Evolutionary conservation across 2,113 vertebrate species (phyloP).

Genomic region (Zeus faber): DNA sequence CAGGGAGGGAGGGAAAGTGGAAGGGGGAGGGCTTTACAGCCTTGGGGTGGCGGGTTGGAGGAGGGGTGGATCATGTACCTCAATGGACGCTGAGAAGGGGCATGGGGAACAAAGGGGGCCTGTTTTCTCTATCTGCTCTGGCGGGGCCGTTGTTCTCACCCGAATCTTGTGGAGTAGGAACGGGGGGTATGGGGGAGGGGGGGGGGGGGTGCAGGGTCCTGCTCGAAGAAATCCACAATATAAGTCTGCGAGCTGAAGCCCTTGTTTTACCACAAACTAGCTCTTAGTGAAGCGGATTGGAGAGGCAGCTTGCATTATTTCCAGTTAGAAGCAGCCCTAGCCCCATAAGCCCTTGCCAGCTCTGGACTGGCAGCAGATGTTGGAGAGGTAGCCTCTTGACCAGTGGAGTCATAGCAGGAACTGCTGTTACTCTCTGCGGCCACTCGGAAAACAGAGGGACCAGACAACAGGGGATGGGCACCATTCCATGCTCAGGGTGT

Average conservation of each 20-base stretch:
- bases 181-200: conserved; percentile 41
- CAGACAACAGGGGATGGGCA: conserved; percentile 54
- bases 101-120: conserved; percentile 88
- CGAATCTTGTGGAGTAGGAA: conserved; percentile 82
- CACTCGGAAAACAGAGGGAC: conserved; percentile 11
- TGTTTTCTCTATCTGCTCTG: conserved; percentile 89
- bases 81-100: conserved; percentile 81
- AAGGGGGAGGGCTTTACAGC: conserved; percentile 38
- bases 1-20: conserved; percentile 9
- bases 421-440: conserved; percentile 42
- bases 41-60: conserved; percentile 39
- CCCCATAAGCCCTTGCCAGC: conserved; percentile 40
- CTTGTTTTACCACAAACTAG: conserved; percentile 79
- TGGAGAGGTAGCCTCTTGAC: conserved; percentile 44
- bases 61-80: conserved; percentile 83
- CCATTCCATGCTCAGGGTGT: conserved; percentile 29
- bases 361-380: conserved; percentile 53
- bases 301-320: conserved; percentile 27
- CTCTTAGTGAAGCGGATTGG: conserved; percentile 32
- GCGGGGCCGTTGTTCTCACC: conserved; percentile 88
- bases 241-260: conserved; percentile 72
- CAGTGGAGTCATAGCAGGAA: conserved; percentile 38
- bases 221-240: conserved; percentile 84
- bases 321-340: conserved; percentile 8
- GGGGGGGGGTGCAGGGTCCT: conserved; percentile 81